A percentile compares a stretch with the other conserved stretches of the same genome.
Evolutionary conservation across 2,888 invertebrate genomes (phyloP).

Genomic region (Diarsia brunnea): DNA sequence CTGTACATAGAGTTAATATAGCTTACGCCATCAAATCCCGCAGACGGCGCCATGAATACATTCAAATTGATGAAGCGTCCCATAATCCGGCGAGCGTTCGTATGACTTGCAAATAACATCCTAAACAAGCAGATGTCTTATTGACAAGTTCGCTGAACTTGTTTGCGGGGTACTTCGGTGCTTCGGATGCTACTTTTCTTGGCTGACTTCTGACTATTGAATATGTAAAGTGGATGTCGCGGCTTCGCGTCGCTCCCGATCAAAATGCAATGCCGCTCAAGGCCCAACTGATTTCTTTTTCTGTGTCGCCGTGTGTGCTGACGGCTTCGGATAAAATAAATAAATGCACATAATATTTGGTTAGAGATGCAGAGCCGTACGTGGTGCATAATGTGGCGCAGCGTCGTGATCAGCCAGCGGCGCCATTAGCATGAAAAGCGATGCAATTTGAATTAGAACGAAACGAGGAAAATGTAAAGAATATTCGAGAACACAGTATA

Average conservation of each 20-base stretch:
- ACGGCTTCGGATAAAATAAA: slow-evolving; percentile 80
- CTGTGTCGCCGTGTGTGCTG: slow-evolving; percentile 72
- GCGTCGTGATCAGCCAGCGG: slow-evolving; percentile 74
- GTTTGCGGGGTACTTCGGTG: slow-evolving; percentile 68
- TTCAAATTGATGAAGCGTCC: slow-evolving; percentile 68
- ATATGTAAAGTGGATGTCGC: slow-evolving; percentile 77
- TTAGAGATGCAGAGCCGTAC: slow-evolving; percentile 80
- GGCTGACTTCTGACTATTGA: slow-evolving; percentile 69
- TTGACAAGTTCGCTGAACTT: slow-evolving; percentile 83
- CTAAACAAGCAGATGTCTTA: slow-evolving; percentile 84
- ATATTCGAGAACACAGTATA: slow-evolving; percentile 65
- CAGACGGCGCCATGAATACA: slow-evolving; percentile 67
- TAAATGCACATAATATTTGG: slow-evolving; percentile 89
- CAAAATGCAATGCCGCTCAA: slow-evolving; percentile 71
- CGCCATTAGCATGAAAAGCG: slow-evolving; percentile 85
- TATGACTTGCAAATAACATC: slow-evolving; percentile 83
- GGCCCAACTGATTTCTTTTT: slow-evolving; percentile 71
- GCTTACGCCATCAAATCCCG: slow-evolving; percentile 44
- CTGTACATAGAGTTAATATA: slow-evolving; percentile 43
- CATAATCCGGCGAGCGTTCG: slow-evolving; percentile 66
- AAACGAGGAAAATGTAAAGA: slow-evolving; percentile 66
- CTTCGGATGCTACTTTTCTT: slow-evolving; percentile 72
- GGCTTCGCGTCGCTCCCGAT: slow-evolving; percentile 68
- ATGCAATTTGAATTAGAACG: slow-evolving; percentile 77
- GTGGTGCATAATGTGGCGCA: slow-evolving; percentile 75